Percentiles rank a stretch among this genome's conserved stretches.
Evolutionary conservation across 2,797 vertebrate species (phyloP).

Genomic region (Monodelphis domestica): DNA sequence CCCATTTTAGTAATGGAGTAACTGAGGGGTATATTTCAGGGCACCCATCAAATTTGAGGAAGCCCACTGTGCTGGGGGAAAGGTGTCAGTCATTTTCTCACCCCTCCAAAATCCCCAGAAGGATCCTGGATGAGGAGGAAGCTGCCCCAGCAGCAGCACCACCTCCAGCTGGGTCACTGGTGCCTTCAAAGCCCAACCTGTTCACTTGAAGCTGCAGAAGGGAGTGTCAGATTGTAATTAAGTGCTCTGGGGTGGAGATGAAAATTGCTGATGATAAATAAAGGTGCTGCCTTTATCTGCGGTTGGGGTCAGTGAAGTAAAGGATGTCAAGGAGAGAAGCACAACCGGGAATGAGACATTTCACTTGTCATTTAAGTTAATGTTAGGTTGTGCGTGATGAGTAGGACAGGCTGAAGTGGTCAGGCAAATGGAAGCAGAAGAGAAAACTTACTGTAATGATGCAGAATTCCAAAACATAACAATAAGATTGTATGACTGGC

Average conservation of each 20-base stretch:
- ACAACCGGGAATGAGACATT: constrained; percentile 22
- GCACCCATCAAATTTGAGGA: neutral
- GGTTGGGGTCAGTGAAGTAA: constrained; percentile 34
- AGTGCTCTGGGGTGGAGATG: constrained; percentile 39
- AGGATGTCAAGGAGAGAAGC: constrained; percentile 7
- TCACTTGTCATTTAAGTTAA: constrained; percentile 49
- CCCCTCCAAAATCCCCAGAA: constrained; percentile 27
- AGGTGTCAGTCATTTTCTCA: neutral
- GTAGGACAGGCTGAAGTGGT: neutral
- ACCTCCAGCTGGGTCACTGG: constrained; percentile 16
- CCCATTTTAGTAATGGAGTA: neutral
- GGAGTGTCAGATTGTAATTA: constrained; percentile 56
- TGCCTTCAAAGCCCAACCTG: constrained; percentile 18
- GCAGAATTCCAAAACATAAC: constrained; percentile 19
- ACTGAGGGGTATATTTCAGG: neutral
- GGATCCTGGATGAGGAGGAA: constrained; percentile 24
- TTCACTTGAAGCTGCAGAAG: constrained; percentile 14
- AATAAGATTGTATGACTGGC: neutral
- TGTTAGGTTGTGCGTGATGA: constrained; percentile 24
- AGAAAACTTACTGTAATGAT: constrained; percentile 37
- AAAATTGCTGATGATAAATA: constrained; percentile 59
- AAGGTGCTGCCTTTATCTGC: constrained; percentile 17
- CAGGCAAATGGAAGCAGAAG: neutral
- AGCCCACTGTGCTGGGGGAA: neutral
- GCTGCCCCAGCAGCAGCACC: neutral